Conservation (phyloP, 2,113 vertebrate species). For the Oceanodroma tethys region DNA sequence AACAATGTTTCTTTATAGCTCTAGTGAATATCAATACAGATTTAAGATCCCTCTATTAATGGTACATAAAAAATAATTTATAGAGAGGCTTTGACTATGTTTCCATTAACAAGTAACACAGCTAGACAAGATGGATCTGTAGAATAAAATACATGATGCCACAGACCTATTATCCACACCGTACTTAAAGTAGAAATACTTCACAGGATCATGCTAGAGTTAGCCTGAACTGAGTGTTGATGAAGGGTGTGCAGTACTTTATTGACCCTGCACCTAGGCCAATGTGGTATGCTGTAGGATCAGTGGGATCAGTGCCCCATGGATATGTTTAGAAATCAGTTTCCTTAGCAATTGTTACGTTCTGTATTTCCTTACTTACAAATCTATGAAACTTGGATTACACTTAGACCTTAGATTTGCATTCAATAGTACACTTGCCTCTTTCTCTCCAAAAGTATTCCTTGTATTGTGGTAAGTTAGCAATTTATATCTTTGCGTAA, state of each 20-base stretch:
- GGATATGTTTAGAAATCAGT: background rate
- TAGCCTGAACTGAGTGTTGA: background rate
- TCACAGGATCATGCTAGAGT: background rate
- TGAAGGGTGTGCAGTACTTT: background rate
- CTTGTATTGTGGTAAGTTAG: background rate
- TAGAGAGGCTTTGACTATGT: background rate
- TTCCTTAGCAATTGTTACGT: background rate
- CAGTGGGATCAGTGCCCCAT: background rate
- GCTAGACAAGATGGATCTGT: background rate
- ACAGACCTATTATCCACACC: background rate
- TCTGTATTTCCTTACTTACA: background rate
- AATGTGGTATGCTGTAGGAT: background rate
- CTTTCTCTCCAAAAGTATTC: background rate
- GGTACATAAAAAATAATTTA: background rate
- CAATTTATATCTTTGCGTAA: background rate
- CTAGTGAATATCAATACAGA: background rate
- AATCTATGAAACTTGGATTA: background rate
- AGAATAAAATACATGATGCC: background rate
- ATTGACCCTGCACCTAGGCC: background rate
- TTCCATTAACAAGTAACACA: background rate
- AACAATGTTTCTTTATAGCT: background rate
- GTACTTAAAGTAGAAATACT: background rate
- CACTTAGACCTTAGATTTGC: background rate
- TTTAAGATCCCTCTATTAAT: background rate
- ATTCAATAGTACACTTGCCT: background rate